Conservation (phyloP, 1,140 invertebrate species). For the Amphibalanus amphitrite region DNA sequence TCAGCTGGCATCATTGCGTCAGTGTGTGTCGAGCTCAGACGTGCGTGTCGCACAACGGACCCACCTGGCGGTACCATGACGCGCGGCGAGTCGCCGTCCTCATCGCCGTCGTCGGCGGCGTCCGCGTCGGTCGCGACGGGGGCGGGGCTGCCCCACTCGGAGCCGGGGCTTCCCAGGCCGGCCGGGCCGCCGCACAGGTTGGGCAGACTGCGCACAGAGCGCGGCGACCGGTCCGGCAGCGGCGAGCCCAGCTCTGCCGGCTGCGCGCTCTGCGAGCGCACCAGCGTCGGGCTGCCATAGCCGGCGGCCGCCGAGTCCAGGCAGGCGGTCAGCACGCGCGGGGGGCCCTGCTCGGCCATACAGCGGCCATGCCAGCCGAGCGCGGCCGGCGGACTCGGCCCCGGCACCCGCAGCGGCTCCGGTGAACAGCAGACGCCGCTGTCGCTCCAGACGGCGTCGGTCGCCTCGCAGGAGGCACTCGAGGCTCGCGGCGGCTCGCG, state of each 20-base stretch:
- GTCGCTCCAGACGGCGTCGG: background rate
- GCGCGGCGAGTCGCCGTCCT: background rate
- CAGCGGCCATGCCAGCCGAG: background rate
- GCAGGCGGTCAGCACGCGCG: background rate
- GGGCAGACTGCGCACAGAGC: background rate
- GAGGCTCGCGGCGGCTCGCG: background rate
- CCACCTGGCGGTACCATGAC: background rate
- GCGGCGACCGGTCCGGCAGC: background rate
- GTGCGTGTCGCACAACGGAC: too few species aligned
- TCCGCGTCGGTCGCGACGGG: too few species aligned
- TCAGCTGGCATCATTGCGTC: too few species aligned
- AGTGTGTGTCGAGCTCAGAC: too few species aligned
- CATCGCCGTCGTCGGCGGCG: background rate
- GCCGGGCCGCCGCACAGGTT: background rate
- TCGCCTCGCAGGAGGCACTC: background rate
- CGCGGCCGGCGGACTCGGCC: too few species aligned
- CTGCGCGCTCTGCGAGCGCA: slow-evolving; percentile 1
- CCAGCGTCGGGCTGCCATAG: background rate
- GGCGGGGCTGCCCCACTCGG: background rate
- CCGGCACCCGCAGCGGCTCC: background rate
- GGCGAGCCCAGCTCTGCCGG: background rate
- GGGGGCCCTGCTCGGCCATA: background rate
- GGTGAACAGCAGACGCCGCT: background rate
- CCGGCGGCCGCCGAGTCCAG: background rate
- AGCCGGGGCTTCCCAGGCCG: background rate